phyloP scores from a whole-genome alignment of 2,888 invertebrate species.

The Diaprepes abbreviatus region DNA sequence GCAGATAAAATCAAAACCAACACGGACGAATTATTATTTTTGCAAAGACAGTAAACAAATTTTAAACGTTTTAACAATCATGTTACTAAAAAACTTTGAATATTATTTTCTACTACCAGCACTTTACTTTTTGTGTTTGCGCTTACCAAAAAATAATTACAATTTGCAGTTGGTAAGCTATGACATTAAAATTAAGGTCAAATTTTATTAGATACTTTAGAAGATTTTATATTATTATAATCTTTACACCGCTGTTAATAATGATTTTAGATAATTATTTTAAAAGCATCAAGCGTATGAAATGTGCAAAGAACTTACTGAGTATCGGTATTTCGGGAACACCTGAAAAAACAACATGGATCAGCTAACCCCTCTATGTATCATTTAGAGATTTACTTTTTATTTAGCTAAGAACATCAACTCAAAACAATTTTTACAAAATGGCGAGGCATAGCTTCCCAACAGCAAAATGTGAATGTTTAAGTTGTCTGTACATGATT shows the following conservation, averaged over 20 bases:
- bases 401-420: constrained; percentile 32
- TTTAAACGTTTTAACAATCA: constrained; percentile 33
- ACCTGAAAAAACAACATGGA: constrained; percentile 47
- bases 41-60: constrained; percentile 51
- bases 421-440: constrained; percentile 34
- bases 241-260: constrained; percentile 30
- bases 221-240: constrained; percentile 3
- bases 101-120: constrained; percentile 45
- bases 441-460: constrained; percentile 45
- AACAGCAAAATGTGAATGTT: constrained; percentile 46
- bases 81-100: neutral
- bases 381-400: constrained; percentile 15
- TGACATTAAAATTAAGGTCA: constrained; percentile 40
- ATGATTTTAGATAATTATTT: constrained; percentile 25
- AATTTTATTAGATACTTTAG: constrained; percentile 39
- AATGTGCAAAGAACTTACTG: constrained; percentile 47
- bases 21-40: too few species aligned
- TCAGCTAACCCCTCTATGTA: constrained; percentile 30
- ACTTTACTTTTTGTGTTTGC: constrained; percentile 55
- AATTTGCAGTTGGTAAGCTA: constrained; percentile 51
- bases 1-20: too few species aligned
- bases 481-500: constrained; percentile 29
- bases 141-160: constrained; percentile 29
- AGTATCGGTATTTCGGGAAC: constrained; percentile 49
- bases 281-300: constrained; percentile 38